phyloP scores from a whole-genome alignment of 2,888 invertebrate genomes.

The Caradrina clavipalpis region DNA sequence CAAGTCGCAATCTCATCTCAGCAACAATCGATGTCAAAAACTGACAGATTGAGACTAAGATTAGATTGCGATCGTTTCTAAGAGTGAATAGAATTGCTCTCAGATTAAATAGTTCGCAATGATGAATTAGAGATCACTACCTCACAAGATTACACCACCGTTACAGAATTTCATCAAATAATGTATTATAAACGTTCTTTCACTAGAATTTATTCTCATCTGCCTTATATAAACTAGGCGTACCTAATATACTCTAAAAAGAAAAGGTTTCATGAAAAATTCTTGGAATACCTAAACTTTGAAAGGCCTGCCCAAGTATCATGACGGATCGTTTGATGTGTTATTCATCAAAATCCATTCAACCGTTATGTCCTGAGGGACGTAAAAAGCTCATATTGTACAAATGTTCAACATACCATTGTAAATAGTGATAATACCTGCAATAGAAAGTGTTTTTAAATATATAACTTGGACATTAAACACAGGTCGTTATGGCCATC shows the following conservation, averaged over 20 bases:
- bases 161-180: neutral
- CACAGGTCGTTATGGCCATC: too few species aligned
- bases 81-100: too few species aligned
- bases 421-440: conserved; percentile 64
- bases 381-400: conserved; percentile 54
- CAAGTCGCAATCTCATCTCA: too few species aligned
- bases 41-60: too few species aligned
- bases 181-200: neutral
- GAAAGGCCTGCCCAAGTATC: conserved; percentile 10
- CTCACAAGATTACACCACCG: neutral
- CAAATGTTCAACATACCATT: conserved; percentile 61
- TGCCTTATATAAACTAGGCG: neutral
- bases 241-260: conserved; percentile 15
- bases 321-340: conserved; percentile 30
- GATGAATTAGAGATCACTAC: neutral
- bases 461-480: too few species aligned
- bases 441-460: conserved; percentile 52
- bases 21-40: too few species aligned
- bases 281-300: neutral
- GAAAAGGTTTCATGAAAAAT: conserved; percentile 11
- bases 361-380: conserved; percentile 38
- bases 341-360: conserved; percentile 40
- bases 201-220: conserved; percentile 1
- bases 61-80: too few species aligned
- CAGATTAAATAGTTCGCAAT: too few species aligned